Percentiles rank a stretch among this genome's conserved stretches.
These are phyloP conservation scores for Ammodytes dubius DNA, from an alignment of 2,113 vertebrate genomes.

Conservation along the genomic window DNA sequence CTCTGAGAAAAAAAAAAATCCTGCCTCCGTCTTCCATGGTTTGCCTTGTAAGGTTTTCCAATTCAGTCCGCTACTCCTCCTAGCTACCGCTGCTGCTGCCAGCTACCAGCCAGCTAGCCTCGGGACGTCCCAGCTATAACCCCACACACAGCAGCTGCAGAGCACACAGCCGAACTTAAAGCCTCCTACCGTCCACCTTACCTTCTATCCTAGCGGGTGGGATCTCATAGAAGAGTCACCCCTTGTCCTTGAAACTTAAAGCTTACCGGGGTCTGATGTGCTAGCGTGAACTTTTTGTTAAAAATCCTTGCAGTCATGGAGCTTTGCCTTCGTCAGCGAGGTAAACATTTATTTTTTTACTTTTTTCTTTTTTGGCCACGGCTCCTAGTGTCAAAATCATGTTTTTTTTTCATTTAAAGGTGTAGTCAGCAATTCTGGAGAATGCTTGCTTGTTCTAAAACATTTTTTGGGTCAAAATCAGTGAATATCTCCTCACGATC, in stretches of 20 bases:
- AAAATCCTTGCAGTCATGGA: conserved; percentile 55
- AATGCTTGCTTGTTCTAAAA: no score
- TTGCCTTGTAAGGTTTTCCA: conserved; percentile 44
- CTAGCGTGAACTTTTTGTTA: conserved; percentile 9
- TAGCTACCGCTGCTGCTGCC: conserved; percentile 41
- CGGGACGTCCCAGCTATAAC: conserved; percentile 22
- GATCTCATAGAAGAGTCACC: conserved; percentile 59
- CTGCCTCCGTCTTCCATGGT: conserved; percentile 55
- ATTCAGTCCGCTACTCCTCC: conserved; percentile 19
- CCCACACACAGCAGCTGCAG: conserved; percentile 6
- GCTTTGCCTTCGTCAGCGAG: conserved; percentile 65
- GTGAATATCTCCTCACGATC: no score
- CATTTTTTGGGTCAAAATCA: no score
- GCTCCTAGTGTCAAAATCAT: conserved; percentile 5
- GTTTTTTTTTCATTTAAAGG: background rate
- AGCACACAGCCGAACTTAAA: conserved; percentile 28
- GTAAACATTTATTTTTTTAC: conserved; percentile 63
- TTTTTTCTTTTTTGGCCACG: conserved; percentile 2
- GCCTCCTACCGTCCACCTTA: conserved; percentile 45
- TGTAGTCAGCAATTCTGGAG: no score
- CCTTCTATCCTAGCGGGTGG: conserved; percentile 45
- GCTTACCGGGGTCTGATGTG: conserved; percentile 17
- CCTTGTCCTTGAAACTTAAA: conserved; percentile 38
- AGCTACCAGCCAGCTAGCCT: conserved; percentile 15
- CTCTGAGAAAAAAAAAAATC: conserved; percentile 30